These are phyloP conservation scores for Trissolcus basalis DNA, from an alignment of 1,140 invertebrate genomes.

Conservation along the genomic window DNA sequence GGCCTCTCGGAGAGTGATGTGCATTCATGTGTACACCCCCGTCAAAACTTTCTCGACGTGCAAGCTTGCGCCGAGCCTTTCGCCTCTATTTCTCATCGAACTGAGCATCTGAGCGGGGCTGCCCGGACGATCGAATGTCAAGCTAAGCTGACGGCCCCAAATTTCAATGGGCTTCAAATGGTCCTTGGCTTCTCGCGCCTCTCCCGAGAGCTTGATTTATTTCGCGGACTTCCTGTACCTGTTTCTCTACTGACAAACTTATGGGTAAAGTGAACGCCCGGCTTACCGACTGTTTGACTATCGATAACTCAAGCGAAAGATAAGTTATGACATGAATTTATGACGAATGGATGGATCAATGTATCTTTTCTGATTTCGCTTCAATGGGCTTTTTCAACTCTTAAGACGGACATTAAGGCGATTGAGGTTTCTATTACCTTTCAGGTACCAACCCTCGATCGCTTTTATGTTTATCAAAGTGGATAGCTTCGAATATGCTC, in stretches of 20 bases:
- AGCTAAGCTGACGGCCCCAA: conserved; percentile 5
- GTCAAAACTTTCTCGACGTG: conserved; percentile 44
- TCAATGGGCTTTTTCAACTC: too few relatives aligned
- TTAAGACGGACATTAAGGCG: too few relatives aligned
- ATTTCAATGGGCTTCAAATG: conserved; percentile 23
- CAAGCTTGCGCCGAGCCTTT: conserved; percentile 2
- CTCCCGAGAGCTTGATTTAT: conserved; percentile 5
- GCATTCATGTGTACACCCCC: conserved; percentile 38
- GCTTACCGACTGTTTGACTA: conserved; percentile 6
- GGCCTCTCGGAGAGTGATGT: conserved; percentile 37
- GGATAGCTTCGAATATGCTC: too few relatives aligned
- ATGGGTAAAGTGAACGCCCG: background rate
- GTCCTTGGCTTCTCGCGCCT: conserved; percentile 19
- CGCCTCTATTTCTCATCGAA: conserved; percentile 22
- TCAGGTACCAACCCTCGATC: too few relatives aligned
- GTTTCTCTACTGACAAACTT: too few relatives aligned
- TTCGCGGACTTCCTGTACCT: background rate
- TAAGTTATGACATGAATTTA: conserved; percentile 2
- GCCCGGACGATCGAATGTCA: conserved; percentile 45
- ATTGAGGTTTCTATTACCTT: too few relatives aligned
- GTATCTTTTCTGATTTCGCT: too few relatives aligned
- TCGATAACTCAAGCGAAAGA: conserved; percentile 11
- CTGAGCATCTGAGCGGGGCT: conserved; percentile 29
- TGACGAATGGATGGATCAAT: background rate
- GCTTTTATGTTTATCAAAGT: too few relatives aligned